Base-by-base conservation (phyloP, 2,888 invertebrate species). In the Mythimna lalbum region DNA sequence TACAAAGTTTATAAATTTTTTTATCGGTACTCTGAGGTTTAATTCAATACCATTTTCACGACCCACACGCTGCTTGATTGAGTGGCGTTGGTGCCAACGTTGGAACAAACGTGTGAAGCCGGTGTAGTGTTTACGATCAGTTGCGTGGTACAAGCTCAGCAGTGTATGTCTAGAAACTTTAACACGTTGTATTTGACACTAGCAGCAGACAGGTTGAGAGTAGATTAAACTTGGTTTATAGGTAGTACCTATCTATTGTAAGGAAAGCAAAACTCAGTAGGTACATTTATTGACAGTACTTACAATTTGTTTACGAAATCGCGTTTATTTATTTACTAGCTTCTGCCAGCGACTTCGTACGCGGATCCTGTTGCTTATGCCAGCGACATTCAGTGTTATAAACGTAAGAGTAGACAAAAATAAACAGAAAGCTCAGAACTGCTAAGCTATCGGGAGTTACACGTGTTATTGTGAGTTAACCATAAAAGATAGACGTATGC, bases 61-160 rank as follows among this genome's bases (percentile, higher is more conserved):
- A 14, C 31, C 9, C 21, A 50, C 14, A 43, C 43, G 43, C 17
- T 17, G 17, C 23, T 21, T 63, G 27, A 72, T 17, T 6, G 9
- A n/a, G 14, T 27, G 27, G 4, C 12, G 1, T 14, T 53, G 14
- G 7, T 10, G 14, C 55, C 14, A 71, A 49, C 4, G 10, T 47
- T 63, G 19, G 47, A 0, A 36, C 27, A 9, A 49, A 49, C 19
- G 5, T 55, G 14, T 73, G 19, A 12, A 27, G 31, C 23, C 23
- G 14, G 10, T 52, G 39, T 43, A 10, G 14, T 57, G 55, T 47
- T 50, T 31, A 52, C 10, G 47, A 66, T 81, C 60, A 53, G 55
- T 72, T 59, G 56, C 63, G 60, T 66, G 72, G 61, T 66, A 66
- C 52, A 17, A 65, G 49, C 64, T 67, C 23, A 12, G 36, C 21